These are phyloP conservation scores for Otocyon megalotis DNA, from an alignment of 2,113 vertebrate genomes.

Conservation along the genomic window DNA sequence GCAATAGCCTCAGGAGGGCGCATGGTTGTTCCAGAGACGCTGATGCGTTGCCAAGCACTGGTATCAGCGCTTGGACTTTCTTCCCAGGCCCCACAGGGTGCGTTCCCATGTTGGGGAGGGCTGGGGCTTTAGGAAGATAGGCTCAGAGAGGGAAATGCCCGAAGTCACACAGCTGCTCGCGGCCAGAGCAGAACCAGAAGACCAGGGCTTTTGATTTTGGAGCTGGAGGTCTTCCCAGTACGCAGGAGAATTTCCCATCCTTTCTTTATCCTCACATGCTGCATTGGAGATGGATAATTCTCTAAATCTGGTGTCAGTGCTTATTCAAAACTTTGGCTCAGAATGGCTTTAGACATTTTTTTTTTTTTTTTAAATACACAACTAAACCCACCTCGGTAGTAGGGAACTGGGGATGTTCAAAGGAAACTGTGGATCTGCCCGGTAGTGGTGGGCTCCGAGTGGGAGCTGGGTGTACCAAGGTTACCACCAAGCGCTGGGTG, in stretches of 20 bases:
- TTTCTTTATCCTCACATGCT: background rate
- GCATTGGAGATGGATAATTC: background rate
- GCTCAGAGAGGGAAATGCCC: background rate
- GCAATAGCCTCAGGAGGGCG: background rate
- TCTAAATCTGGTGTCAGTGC: background rate
- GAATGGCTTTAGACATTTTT: slow-evolving; percentile 7
- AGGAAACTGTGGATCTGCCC: background rate
- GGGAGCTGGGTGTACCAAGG: too few relatives aligned
- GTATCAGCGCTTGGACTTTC: background rate
- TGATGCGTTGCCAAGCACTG: background rate
- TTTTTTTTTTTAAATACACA: background rate
- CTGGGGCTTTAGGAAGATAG: background rate
- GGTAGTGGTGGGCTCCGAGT: background rate
- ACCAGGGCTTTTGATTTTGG: background rate
- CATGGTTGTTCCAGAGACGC: accelerated
- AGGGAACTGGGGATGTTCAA: too few relatives aligned
- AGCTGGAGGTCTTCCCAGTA: background rate
- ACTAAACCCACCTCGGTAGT: background rate
- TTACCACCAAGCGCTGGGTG: background rate
- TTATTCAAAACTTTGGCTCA: background rate
- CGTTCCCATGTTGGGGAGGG: accelerated
- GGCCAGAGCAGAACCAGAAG: background rate
- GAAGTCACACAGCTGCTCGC: background rate
- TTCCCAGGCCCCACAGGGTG: background rate
- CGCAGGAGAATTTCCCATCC: accelerated